Base-by-base conservation (phyloP, 2,113 vertebrate species). In the Terrapene triunguis region DNA sequence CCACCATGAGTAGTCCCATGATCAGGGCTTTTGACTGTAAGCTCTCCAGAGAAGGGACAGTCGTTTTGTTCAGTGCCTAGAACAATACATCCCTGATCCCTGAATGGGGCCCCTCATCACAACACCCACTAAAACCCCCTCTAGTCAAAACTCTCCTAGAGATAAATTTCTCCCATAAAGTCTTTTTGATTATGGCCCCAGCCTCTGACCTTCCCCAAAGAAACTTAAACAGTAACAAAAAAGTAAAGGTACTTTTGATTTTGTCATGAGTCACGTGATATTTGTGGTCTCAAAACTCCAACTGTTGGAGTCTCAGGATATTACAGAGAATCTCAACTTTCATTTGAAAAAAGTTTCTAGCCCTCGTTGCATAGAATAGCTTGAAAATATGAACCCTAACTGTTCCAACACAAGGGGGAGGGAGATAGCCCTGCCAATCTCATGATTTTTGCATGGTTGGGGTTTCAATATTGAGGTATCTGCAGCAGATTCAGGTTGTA, bases 391-490 rank as follows among this genome's bases (percentile, higher is more conserved):
- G 55, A 91, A 22, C 3, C 10, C 35, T 24, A 44, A 65, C 14
- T 44, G 74, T 21, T 44, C 42, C 42, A 76, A 76, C 38, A 42
- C 12, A 24, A 44, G 5, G 80, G 55, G 42, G 3, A 22, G 1
- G 10, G 3, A 48, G 76, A n/a, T 22, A 48, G 79, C 76, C 8
- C 10, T 13, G 50, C 0, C 1, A 54, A 1, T 65, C 1, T 0
- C 1, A 0, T 42, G 78, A 2, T 57, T 89, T 88, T 3, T 51
- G 80, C 4, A 80, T 35, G 44, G 13, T 65, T 82, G 1, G 2
- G 2, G 55, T 82, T 47, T 8, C 84, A 35, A 1, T 38, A 2
- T 7, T 84, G 24, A 1, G 22, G 4, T 6, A 72, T 21, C 16
- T 92, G 42, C 42, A 14, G 10, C 38, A 27, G 35, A 6, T 13